These are phyloP conservation scores for Muschampia plurimacula DNA, from an alignment of 2,888 invertebrate species.

Conservation along the genomic window DNA sequence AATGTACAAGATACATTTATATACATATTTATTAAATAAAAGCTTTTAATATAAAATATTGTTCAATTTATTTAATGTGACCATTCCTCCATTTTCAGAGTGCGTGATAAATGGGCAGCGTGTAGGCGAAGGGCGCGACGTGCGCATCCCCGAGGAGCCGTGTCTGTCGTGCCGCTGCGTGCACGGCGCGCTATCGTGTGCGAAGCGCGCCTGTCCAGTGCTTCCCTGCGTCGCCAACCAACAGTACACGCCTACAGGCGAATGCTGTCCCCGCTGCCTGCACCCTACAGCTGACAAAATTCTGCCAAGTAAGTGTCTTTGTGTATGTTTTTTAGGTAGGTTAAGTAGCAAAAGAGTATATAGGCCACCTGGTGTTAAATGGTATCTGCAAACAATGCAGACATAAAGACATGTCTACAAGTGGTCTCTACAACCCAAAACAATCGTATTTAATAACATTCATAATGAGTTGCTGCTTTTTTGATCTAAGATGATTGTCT, in stretches of 20 bases:
- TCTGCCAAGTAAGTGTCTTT: conserved; percentile 65
- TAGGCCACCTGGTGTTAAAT: too few relatives aligned
- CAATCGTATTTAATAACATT: too few relatives aligned
- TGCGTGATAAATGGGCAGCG: conserved; percentile 94
- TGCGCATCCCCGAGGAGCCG: conserved; percentile 93
- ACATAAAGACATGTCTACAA: too few relatives aligned
- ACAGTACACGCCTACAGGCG: conserved; percentile 90
- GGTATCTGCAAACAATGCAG: too few relatives aligned
- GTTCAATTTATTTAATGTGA: not conserved
- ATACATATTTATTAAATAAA: too few relatives aligned
- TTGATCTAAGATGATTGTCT: too few relatives aligned
- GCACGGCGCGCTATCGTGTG: conserved; percentile 89
- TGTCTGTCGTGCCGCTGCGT: conserved; percentile 94
- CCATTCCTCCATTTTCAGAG: conserved; percentile 82
- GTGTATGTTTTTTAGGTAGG: conserved; percentile 43
- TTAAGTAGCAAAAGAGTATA: conserved; percentile 43
- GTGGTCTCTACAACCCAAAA: too few relatives aligned
- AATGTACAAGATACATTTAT: too few relatives aligned
- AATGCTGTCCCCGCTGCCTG: conserved; percentile 90
- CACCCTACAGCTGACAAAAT: conserved; percentile 81
- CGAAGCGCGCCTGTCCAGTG: conserved; percentile 95
- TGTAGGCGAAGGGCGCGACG: conserved; percentile 92
- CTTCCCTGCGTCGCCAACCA: conserved; percentile 91
- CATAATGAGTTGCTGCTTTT: too few relatives aligned
- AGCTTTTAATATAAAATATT: too few relatives aligned